Base-by-base conservation (phyloP, 2,888 invertebrate species). In the Tipula lateralis region DNA sequence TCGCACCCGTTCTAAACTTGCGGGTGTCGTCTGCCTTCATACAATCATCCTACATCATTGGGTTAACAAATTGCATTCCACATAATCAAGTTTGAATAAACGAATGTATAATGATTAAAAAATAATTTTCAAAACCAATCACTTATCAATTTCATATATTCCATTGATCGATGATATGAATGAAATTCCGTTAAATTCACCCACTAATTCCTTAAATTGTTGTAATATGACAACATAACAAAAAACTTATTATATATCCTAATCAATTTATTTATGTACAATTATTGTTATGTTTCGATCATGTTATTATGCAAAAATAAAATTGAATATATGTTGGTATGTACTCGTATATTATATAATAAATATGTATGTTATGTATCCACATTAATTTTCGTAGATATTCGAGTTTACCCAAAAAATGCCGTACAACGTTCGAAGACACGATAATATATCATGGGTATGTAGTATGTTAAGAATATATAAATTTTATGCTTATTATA, bases 401-500 rank as follows among this genome's bases (percentile, higher is more conserved):
- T 24, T 13, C 13, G 13, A 13, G 13, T 39, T 13, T 9, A 1
- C 44, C 44, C 13, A n/a, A n/a, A 44, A 44, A 44, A 44, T 16
- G 16, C 44, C 44, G 44, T 50, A 50, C 16, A 16, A 50, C 44
- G 44, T 50, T 50, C 16, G 9, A 24, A 66, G 66, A 66, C 66
- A 66, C 66, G 66, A 66, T 66, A 50, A 50, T 50, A 50, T 50
- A 50, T 50, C 44, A 66, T 66, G 9, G 44, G 44, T 50, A 24
- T 66, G 66, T 66, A 66, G 66, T 66, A 66, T 66, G 66, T 66
- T 66, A 66, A 66, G 4, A 66, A 66, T 66, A 66, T 66, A 66
- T 66, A 66, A 66, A 66, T 66, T 66, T 24, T 66, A 66, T 66
- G 66, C 66, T 66, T 66, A 66, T 66, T 66, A 66, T 66, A 19